Conservation (phyloP, 2,113 vertebrate genomes). For the Sialia sialis region DNA sequence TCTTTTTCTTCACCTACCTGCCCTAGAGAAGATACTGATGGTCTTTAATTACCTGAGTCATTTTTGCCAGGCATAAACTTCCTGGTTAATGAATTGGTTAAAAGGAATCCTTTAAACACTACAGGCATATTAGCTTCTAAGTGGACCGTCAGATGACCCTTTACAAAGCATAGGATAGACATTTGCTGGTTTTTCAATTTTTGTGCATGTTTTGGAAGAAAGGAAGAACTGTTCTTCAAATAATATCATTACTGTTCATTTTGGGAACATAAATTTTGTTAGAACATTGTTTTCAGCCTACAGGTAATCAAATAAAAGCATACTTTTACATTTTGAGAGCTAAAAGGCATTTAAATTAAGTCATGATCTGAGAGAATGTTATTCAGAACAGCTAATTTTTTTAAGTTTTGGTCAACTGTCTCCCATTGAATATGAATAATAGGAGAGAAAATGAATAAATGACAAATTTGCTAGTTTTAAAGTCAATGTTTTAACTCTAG, state of each 20-base stretch:
- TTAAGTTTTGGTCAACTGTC: neutral
- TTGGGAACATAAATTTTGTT: neutral
- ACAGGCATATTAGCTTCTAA: neutral
- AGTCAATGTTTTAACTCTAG: neutral
- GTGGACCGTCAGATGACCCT: neutral
- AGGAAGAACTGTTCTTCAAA: neutral
- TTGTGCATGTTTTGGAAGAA: neutral
- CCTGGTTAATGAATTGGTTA: neutral
- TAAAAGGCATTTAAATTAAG: neutral
- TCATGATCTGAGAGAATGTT: neutral
- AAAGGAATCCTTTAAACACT: neutral
- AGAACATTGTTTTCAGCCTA: neutral
- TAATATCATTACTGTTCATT: neutral
- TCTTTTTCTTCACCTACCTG: neutral
- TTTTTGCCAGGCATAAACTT: neutral
- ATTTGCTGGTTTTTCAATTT: neutral
- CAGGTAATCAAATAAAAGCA: neutral
- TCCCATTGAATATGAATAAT: slow-evolving; percentile 36
- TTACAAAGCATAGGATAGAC: neutral
- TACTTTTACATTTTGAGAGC: neutral
- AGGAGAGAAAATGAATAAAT: neutral
- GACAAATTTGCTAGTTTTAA: neutral
- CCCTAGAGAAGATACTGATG: neutral
- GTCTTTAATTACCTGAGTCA: neutral
- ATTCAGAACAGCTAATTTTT: neutral